phyloP scores from a whole-genome alignment of 2,113 vertebrate species.

The Rhadina sibilatrix region DNA sequence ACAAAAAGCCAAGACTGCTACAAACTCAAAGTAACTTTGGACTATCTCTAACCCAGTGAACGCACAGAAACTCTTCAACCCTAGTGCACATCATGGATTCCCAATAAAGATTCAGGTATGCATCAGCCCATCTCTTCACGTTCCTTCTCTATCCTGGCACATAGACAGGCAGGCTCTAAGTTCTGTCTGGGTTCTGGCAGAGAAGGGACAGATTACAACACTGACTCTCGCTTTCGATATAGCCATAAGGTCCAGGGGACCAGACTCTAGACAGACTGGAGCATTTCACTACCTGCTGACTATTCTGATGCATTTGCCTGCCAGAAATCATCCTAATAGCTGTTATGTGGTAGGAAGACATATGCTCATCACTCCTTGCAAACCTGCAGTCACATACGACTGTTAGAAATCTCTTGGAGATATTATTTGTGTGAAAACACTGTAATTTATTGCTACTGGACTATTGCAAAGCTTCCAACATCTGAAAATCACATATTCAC shows the following conservation, averaged over 20 bases:
- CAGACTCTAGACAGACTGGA: not conserved
- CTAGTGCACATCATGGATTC: not conserved
- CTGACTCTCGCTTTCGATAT: not conserved
- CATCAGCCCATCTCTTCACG: not conserved
- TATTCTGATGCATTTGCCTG: not conserved
- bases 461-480: not conserved
- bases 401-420: not conserved
- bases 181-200: not conserved
- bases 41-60: not conserved
- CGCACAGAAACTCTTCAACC: not conserved
- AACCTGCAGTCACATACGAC: not conserved
- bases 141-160: not conserved
- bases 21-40: not conserved
- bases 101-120: not conserved
- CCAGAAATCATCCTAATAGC: not conserved
- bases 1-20: not conserved
- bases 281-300: not conserved
- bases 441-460: not conserved
- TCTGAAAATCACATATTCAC: not conserved
- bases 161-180: not conserved
- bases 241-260: not conserved
- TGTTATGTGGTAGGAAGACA: not conserved
- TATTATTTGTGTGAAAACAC: not conserved
- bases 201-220: not conserved
- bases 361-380: not conserved